Evolutionary conservation across 2,797 vertebrate genomes (phyloP).

Genomic region (Fistularia commersonii): DNA sequence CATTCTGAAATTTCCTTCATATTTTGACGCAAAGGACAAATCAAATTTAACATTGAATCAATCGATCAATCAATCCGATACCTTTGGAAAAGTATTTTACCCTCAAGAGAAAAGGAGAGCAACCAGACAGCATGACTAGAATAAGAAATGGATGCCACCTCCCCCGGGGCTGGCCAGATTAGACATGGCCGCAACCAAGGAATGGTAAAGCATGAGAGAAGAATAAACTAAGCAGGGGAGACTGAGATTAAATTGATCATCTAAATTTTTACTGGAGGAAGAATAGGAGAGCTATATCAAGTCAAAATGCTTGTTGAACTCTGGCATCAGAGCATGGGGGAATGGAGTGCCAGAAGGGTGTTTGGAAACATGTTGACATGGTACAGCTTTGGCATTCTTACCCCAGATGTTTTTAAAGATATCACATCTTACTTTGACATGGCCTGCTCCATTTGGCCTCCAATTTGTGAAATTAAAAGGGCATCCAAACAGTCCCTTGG

Average conservation of each 20-base stretch:
- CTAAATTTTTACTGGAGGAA: constrained; percentile 58
- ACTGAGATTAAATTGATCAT: constrained; percentile 63
- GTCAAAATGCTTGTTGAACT: constrained; percentile 58
- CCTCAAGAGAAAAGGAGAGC: constrained; percentile 39
- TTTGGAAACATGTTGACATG: constrained; percentile 28
- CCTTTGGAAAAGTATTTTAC: constrained; percentile 49
- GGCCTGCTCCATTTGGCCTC: constrained; percentile 37
- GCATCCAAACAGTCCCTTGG: constrained; percentile 28
- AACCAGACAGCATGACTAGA: constrained; percentile 54
- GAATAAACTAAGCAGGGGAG: constrained; percentile 26
- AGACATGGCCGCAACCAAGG: constrained; percentile 49
- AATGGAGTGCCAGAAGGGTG: constrained; percentile 33
- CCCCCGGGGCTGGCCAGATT: constrained; percentile 47
- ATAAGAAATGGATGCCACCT: constrained; percentile 39
- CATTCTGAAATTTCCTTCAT: no score
- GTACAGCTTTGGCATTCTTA: constrained; percentile 3
- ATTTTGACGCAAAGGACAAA: not conserved
- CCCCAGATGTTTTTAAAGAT: constrained; percentile 8
- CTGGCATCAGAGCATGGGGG: constrained; percentile 16
- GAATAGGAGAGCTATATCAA: constrained; percentile 40
- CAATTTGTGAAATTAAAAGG: constrained; percentile 42
- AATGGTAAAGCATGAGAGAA: constrained; percentile 2
- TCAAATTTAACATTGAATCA: constrained; percentile 26
- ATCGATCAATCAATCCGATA: constrained; percentile 39
- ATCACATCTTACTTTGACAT: constrained; percentile 46